Evolutionary conservation across 1,140 invertebrate genomes (phyloP), one percentile per base, ranked within the genome.

Genomic region (Stenopsyche tienmushanensis): DNA sequence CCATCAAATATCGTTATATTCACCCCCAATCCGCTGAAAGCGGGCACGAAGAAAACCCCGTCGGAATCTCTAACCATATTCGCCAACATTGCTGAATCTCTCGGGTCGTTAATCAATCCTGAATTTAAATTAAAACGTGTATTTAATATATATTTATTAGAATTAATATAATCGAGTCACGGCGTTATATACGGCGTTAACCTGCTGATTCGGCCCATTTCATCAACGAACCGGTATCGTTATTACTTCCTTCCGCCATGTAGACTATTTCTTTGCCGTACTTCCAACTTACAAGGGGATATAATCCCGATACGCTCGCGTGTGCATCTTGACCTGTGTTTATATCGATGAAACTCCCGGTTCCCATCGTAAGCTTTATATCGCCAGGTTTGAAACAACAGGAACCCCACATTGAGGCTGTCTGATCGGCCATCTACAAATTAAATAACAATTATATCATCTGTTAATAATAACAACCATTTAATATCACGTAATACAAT

Each of bases 321-420:
- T 93, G 89, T 3, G 93, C 87, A 26, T 83, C 76, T 3, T 67
- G 70, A 1, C 91, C 92, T 1, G 93, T 96, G 73, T 97, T 93
- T 7, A 97, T 83, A 74, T 97, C 87, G 0, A 98, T 76, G 76
- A 99, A 98, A 0, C 90, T 92, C 0, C 97, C 96, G 0, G 96
- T 98, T 0, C 97, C 97, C 80, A 99, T 84, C 0, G 96, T 98
- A 15, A 96, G 78, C 75, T 98, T 98, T 0, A 96, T 82, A 74
- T 94, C 90, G 13, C 93, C 93, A 1, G 82, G 77, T 0, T 86
- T 75, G 74, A 92, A 94, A 73, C 92, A 96, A 66, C 91, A 90
- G 0, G 91, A 90, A 13, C 95, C 96, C 84, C 94, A 97, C 79
- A 96, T 87, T 1, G 96, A 92, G 0, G 93, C 91, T 44, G 94